Evolutionary conservation across 35 echinoderm and acorn worm species (phyloP).

Genomic region (Ptychodera flava): DNA sequence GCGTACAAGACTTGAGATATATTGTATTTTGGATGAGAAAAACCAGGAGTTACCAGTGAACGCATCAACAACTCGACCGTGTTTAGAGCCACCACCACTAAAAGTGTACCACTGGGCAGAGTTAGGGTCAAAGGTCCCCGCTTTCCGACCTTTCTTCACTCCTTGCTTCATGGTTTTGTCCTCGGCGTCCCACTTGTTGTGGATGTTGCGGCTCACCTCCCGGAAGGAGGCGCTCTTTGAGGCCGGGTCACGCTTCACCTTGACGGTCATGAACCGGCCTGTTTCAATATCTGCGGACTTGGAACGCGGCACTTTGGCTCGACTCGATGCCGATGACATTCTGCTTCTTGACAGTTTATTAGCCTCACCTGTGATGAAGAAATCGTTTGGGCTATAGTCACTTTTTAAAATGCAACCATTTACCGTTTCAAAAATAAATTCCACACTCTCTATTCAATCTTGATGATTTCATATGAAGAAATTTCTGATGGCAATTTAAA

Average conservation of each 20-base stretch:
- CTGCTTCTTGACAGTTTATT: not conserved
- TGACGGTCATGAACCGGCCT: slow-evolving; percentile 61
- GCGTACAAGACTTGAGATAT: too few relatives aligned
- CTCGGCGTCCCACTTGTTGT: slow-evolving; percentile 72
- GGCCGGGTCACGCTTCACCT: slow-evolving; percentile 48
- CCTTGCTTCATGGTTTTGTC: slow-evolving; percentile 48
- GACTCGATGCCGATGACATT: not conserved
- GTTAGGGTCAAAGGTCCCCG: slow-evolving; percentile 53
- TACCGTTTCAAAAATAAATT: too few relatives aligned
- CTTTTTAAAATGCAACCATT: too few relatives aligned
- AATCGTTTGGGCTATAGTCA: too few relatives aligned
- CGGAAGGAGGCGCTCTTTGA: slow-evolving; percentile 46
- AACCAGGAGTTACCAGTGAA: slow-evolving; percentile 47
- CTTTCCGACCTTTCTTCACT: slow-evolving; percentile 55
- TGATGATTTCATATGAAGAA: too few relatives aligned
- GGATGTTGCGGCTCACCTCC: slow-evolving; percentile 52
- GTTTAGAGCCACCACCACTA: slow-evolving; percentile 29
- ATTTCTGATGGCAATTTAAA: too few relatives aligned
- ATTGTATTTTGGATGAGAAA: too few relatives aligned
- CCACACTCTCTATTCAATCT: too few relatives aligned
- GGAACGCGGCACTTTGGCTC: not conserved
- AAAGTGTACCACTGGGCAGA: slow-evolving; percentile 90
- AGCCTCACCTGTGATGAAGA: not conserved
- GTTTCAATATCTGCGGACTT: not conserved
- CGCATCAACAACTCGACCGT: slow-evolving; percentile 40